Evolutionary conservation across 2,113 vertebrate genomes (phyloP).

Genomic region (Crotalus horridus): DNA sequence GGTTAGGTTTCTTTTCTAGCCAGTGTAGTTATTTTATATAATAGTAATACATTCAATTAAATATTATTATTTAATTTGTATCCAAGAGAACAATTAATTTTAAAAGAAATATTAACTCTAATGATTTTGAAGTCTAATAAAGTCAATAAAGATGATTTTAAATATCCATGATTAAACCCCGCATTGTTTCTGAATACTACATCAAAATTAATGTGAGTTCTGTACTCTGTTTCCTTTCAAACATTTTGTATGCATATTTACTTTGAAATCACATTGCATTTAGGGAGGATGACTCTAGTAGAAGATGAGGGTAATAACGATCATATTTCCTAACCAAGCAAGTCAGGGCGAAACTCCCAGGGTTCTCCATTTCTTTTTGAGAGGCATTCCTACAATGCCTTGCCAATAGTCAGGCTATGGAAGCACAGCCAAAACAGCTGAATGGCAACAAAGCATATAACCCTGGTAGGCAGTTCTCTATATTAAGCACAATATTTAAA

Average conservation of each 20-base stretch:
- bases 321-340: background rate
- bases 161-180: background rate
- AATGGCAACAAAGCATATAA: background rate
- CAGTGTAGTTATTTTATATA: background rate
- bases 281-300: background rate
- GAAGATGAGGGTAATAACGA: background rate
- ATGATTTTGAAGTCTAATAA: background rate
- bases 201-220: background rate
- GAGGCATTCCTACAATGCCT: background rate
- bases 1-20: background rate
- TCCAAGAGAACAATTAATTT: background rate
- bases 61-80: background rate
- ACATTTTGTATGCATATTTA: background rate
- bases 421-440: background rate
- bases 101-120: background rate
- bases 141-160: background rate
- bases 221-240: background rate
- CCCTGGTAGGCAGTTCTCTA: background rate
- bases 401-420: background rate
- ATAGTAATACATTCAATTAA: background rate
- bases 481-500: background rate
- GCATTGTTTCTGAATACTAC: background rate
- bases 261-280: background rate
- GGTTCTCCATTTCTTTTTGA: background rate
- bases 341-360: background rate